These are phyloP conservation scores for Rhinichthys klamathensis DNA, from an alignment of 2,113 vertebrate genomes.

Conservation along the genomic window DNA sequence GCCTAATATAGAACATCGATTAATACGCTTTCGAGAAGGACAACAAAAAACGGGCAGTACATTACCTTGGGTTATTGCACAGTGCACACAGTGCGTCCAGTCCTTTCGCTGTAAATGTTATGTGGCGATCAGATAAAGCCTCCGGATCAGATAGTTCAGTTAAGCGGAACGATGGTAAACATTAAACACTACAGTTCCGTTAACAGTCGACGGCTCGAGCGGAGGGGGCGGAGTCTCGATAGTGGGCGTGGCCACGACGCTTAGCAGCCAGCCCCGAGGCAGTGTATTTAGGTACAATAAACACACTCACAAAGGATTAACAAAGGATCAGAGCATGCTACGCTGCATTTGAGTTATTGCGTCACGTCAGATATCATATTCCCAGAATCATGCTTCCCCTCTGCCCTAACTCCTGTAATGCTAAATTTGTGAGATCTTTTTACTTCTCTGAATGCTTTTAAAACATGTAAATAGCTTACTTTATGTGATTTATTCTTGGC, in stretches of 20 bases:
- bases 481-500: neutral
- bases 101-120: neutral
- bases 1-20: neutral
- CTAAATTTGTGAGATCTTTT: neutral
- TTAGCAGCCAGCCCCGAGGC: neutral
- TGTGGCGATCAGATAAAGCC: neutral
- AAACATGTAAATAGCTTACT: neutral
- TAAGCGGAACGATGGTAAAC: neutral
- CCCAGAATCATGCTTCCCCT: neutral
- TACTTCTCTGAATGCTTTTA: neutral
- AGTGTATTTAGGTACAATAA: neutral
- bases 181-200: conserved; percentile 33
- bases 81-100: neutral
- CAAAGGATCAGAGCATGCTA: neutral
- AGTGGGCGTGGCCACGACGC: neutral
- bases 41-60: neutral
- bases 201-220: conserved; percentile 31
- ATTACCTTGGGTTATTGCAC: conserved; percentile 12
- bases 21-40: neutral
- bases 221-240: neutral
- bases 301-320: neutral
- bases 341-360: neutral
- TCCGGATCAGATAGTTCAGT: neutral
- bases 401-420: neutral
- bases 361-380: neutral